Percentiles rank a stretch among this genome's conserved stretches.
These are phyloP conservation scores for Microplitis manilae DNA, from an alignment of 2,888 invertebrate genomes.

Conservation along the genomic window DNA sequence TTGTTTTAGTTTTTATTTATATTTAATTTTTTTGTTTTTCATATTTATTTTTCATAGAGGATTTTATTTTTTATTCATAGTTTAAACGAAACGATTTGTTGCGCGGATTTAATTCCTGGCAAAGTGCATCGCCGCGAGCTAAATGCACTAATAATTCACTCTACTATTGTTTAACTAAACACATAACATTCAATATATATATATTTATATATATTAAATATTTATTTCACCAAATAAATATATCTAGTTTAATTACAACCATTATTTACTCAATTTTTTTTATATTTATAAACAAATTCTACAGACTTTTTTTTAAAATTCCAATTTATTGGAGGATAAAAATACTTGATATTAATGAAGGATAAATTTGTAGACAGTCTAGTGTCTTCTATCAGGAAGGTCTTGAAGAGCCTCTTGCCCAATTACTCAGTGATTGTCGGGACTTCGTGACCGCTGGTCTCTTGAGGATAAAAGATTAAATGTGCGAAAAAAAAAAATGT, in stretches of 20 bases:
- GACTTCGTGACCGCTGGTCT: conserved; percentile 49
- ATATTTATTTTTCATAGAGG: not conserved
- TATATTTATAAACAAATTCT: too few species aligned
- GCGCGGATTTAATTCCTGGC: not conserved
- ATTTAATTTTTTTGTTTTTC: not conserved
- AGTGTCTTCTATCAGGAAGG: conserved; percentile 48
- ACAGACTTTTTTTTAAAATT: too few species aligned
- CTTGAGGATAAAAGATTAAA: conserved; percentile 51
- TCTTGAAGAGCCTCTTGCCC: conserved; percentile 64
- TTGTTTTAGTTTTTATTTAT: not conserved
- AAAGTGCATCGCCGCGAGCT: not conserved
- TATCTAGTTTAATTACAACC: too few species aligned
- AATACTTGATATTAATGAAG: too few species aligned
- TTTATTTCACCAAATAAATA: not conserved
- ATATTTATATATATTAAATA: not conserved
- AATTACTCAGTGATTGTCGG: conserved; percentile 65
- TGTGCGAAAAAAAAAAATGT: conserved; percentile 3
- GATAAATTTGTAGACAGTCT: not conserved
- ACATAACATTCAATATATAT: not conserved
- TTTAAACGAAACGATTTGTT: conserved; percentile 1
- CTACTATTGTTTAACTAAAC: not conserved
- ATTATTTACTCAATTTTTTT: too few species aligned
- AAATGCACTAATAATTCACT: conserved; percentile 12
- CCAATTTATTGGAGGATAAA: too few species aligned
- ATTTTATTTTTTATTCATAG: not conserved